These are phyloP conservation scores for Bos taurus DNA, from an alignment of 2,113 vertebrate genomes.

Conservation along the genomic window ARS-UCD2.0 NC_037339.1:7008501-7009000, in stretches of 20 bases:
- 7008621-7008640: slow-evolving; percentile 65
- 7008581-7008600: background rate
- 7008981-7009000: slow-evolving; percentile 12
- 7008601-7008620: slow-evolving; percentile 60
- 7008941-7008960: background rate
- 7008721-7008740: slow-evolving; percentile 45
- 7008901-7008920: slow-evolving; percentile 16
- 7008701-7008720: slow-evolving; percentile 63
- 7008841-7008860: slow-evolving; percentile 14
- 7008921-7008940: background rate
- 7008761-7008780: background rate
- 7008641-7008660: slow-evolving; percentile 53
- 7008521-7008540: slow-evolving; percentile 27
- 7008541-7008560: background rate
- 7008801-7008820: slow-evolving; percentile 24
- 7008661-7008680: slow-evolving; percentile 56
- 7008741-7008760: slow-evolving; percentile 40
- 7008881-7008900: slow-evolving; percentile 6
- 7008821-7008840: slow-evolving; percentile 48
- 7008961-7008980: background rate
- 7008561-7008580: background rate
- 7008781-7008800: slow-evolving; percentile 39
- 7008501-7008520: slow-evolving; percentile 23
- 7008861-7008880: background rate
- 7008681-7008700: slow-evolving; percentile 41